Base-by-base conservation (phyloP, 2,113 vertebrate genomes). In the Oceanites oceanicus region DNA sequence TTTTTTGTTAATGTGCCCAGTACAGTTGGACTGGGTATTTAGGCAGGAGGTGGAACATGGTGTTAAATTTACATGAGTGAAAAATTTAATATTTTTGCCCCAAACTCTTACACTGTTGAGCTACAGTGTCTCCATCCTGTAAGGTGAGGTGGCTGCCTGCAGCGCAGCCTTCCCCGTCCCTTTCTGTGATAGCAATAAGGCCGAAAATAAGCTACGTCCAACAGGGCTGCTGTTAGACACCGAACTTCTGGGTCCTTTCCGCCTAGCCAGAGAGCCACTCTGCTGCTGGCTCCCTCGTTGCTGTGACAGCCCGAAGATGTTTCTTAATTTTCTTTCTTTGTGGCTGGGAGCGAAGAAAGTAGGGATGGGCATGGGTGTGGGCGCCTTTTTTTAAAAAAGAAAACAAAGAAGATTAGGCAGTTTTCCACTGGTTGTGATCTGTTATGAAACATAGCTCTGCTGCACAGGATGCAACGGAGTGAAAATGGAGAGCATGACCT, bases 161-260 rank as follows among this genome's bases (percentile, higher is more conserved):
- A 26, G 18, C 1, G 27, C 44, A 19, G 77, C 29, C 19, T 23
- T 61, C 38, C 59, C 30, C 0, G 0, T 36, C 47, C 61, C 45
- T 53, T 22, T 25, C 21, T n/a, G 11, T n/a, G 17, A 9, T 4
- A 61, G 16, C 1, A 1, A 2, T 44, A 55, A 66, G 40, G 42
- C 52, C 45, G 45, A 32, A 45, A 56, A 23, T 8, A 27, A 55
- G 17, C 47, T n/a, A 2, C 4, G 2, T 29, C 36, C 18, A 15
- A 9, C 30, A 55, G 21, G 30, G 52, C 44, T 59, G 22, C 62
- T 26, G 5, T 34, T 53, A 15, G 22, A 18, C 20, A 2, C 50
- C 2, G 1, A 22, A 16, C 13, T 30, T 38, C 11, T 16, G 45
- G 20, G 16, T 52, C 50, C 36, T 67, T 63, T 25, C 74, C 8